These are phyloP conservation scores for Trypoxylon attenuatum DNA, from an alignment of 2,888 invertebrate genomes.

Conservation along the genomic window DNA sequence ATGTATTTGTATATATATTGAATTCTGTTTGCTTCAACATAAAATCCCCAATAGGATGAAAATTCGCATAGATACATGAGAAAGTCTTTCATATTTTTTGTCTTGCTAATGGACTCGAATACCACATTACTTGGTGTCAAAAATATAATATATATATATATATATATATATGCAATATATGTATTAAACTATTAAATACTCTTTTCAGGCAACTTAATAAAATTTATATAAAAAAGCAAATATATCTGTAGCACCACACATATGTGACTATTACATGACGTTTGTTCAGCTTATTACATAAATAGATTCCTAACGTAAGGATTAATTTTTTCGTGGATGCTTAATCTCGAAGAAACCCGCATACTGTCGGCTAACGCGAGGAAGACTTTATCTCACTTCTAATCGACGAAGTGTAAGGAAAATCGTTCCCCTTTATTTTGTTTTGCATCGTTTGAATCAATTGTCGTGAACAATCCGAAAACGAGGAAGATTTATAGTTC, in stretches of 20 bases:
- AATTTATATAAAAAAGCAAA: slow-evolving; percentile 56
- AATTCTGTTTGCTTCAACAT: not conserved
- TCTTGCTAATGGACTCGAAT: slow-evolving; percentile 12
- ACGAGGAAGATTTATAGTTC: slow-evolving; percentile 48
- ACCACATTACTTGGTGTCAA: slow-evolving; percentile 40
- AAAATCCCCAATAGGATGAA: slow-evolving; percentile 21
- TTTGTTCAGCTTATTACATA: slow-evolving; percentile 1
- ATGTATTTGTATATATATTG: too few relatives aligned
- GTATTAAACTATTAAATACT: slow-evolving; percentile 58
- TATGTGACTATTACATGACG: slow-evolving; percentile 30
- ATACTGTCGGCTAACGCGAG: slow-evolving; percentile 27
- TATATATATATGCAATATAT: slow-evolving; percentile 35
- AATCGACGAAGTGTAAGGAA: slow-evolving; percentile 40
- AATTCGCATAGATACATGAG: not conserved
- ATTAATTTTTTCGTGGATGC: slow-evolving; percentile 22
- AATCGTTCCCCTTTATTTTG: slow-evolving; percentile 34
- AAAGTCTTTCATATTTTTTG: slow-evolving; percentile 19
- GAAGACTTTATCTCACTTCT: slow-evolving; percentile 49
- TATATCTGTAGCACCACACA: slow-evolving; percentile 51
- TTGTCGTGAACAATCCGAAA: slow-evolving; percentile 49
- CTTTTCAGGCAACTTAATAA: slow-evolving; percentile 56
- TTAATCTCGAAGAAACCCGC: slow-evolving; percentile 32
- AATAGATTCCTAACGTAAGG: slow-evolving; percentile 21
- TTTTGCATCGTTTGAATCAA: slow-evolving; percentile 25
- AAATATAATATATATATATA: slow-evolving; percentile 15